Percentiles rank a stretch among this genome's conserved stretches.
phyloP scores from a whole-genome alignment of 1,140 invertebrate species.

The Plectus sambesii region DNA sequence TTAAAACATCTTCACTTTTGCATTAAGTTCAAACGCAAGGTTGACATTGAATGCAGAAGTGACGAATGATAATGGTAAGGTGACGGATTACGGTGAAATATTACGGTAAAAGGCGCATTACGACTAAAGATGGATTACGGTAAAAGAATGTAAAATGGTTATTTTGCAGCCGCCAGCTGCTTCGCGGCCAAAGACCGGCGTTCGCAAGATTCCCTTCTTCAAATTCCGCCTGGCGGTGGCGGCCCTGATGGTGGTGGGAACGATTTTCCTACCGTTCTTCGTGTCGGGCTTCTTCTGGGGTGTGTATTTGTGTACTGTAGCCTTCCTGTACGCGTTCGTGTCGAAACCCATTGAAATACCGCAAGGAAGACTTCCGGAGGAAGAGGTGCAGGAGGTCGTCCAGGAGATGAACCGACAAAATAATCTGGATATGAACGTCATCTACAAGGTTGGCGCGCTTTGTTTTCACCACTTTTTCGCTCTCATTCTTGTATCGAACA shows the following conservation, averaged over 20 bases:
- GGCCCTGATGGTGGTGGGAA: constrained; percentile 13
- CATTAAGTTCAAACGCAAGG: too few species aligned
- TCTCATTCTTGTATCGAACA: too few species aligned
- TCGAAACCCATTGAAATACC: constrained; percentile 38
- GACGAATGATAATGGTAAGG: too few species aligned
- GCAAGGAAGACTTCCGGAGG: constrained; percentile 5
- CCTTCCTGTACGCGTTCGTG: constrained; percentile 38
- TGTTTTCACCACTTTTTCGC: too few species aligned
- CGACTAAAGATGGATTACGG: too few species aligned
- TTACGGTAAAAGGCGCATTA: too few species aligned
- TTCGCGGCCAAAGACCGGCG: too few species aligned
- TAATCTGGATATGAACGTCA: constrained; percentile 8
- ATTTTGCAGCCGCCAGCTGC: too few species aligned
- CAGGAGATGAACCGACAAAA: constrained; percentile 13
- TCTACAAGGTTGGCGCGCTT: constrained; percentile 22
- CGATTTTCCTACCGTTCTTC: constrained; percentile 29
- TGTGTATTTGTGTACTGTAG: constrained; percentile 31
- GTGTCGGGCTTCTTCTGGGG: constrained; percentile 35
- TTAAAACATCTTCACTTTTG: too few species aligned
- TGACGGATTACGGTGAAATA: too few species aligned
- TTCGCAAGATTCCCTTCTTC: constrained; percentile 21
- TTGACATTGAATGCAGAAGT: too few species aligned
- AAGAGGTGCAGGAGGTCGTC: constrained; percentile 12
- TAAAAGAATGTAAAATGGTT: too few species aligned
- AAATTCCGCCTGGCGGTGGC: constrained; percentile 12